phyloP scores from a whole-genome alignment of 2,888 invertebrate species.

The Blera fallax region DNA sequence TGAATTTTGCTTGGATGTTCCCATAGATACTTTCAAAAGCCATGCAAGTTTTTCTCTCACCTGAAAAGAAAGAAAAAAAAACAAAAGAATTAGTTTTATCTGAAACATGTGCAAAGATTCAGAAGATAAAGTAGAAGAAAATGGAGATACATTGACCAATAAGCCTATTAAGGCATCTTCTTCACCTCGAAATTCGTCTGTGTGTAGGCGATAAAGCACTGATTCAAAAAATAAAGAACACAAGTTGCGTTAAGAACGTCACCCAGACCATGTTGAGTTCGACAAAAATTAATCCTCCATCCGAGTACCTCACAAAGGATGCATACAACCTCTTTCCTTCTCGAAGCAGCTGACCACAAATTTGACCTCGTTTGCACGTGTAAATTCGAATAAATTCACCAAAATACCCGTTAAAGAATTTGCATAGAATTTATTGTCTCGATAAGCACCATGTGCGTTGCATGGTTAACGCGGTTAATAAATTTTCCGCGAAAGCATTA shows the following conservation, averaged over 20 bases:
- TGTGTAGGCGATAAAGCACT: conserved; percentile 2
- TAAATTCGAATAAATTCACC: conserved; percentile 17
- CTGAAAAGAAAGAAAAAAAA: conserved; percentile 30
- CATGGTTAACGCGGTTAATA: conserved; percentile 11
- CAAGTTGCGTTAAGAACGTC: not conserved
- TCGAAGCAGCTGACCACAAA: not conserved
- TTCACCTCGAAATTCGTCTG: not conserved
- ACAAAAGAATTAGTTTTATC: not conserved
- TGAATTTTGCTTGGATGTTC: not conserved
- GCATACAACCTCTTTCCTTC: not conserved
- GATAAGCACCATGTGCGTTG: not conserved
- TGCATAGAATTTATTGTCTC: conserved; percentile 1
- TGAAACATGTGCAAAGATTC: not conserved
- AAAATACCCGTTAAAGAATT: conserved; percentile 7
- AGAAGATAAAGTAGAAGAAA: not conserved
- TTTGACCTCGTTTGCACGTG: not conserved
- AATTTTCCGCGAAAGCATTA: conserved; percentile 8
- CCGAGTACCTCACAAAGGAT: no score
- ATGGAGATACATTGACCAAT: not conserved
- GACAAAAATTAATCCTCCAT: not conserved
- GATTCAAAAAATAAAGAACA: not conserved
- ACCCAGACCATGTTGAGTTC: not conserved
- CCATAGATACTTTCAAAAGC: not conserved
- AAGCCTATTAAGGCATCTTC: conserved; percentile 4
- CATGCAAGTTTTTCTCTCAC: conserved; percentile 9